Base-by-base conservation (phyloP, 53 echinoderm and acorn worm genomes). In the Paracentrotus lividus region DNA sequence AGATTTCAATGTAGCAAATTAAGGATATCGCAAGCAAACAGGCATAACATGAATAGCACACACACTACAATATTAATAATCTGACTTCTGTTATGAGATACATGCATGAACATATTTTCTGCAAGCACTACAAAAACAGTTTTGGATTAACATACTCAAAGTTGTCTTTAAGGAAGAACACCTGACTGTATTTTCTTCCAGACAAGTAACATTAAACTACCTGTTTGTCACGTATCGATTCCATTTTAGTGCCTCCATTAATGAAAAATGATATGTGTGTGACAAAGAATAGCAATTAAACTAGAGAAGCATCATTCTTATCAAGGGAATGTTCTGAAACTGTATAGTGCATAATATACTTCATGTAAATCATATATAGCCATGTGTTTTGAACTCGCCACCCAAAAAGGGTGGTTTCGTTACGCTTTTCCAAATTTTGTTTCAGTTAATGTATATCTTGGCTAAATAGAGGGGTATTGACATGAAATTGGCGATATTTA, bases 231-330 rank as follows among this genome's bases (percentile, higher is more conserved):
- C 6, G 40, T 21, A 72, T 72, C 21, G 36, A 72, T 38, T 72
- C 18, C 72, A 38, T 8, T 72, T 72, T 72, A 47, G 44, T 47
- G 44, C 81, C 26, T 31, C 43, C 86, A 53, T 86, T 38, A 86
- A 23, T 56, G 86, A 53, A 86, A 86, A 31, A 54, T 54, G 86
- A 86, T 85, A 56, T 55, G 12, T 36, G 32, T 34, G 56, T 86
- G 53, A 86, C 86, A 86, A 86, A 55, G 56, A 53, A 36, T 34
- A 54, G 45, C 42, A 44, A 85, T 85, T 85, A 47, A 85, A 85
- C n/a, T 49, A 12, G 52, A 51, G 85, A 85, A 34, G 45, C 45
- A 81, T 47, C 27, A 81, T 3, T n/a, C 24, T 38, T 38, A 36
- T 72, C 40, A 40, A 72, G 72, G 72, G 40, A 72, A 72, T 72